Evolutionary conservation across 2,113 vertebrate species (phyloP), one percentile per base, ranked within the genome.

Genomic region (Neolamprologus sp.): DNA sequence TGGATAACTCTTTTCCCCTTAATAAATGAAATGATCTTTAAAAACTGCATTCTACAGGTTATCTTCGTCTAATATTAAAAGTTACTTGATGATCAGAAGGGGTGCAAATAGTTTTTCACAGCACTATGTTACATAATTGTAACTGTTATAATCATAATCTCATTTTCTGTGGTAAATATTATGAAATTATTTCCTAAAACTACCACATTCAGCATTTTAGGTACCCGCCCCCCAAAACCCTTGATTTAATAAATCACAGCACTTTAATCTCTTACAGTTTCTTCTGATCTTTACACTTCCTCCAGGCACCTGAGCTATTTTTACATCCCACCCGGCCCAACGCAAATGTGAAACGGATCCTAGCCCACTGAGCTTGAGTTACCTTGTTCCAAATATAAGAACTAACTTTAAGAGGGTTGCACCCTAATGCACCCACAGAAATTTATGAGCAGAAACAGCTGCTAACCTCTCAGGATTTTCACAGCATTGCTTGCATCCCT

Each of bases 351-450:
- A 87, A 89, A 83, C 37, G 26, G 84, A 95, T 95, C 89, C 81
- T 35, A 37, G 84, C 82, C 82, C 73, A 19, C 80, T 35, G 82
- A 91, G 93, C 93, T 96, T 95, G 49, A 86, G 93, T 97, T 97
- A 95, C 96, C 82, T 91, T 35, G 86, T 92, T 95, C 95, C 94
- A 96, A 96, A 96, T 96, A 96, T 95, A 96, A 89, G 84, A 21
- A 35, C 45, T 42, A 19, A 88, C 86, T 94, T 93, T 57, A 87
- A 90, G 92, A 89, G 82, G 87, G 90, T 75, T 82, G 86, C 80
- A 58, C 80, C 86, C 81, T 47, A 60, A 65, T 84, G 82, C 60
- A 79, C 63, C 80, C 17, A 3, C 51, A 23, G 42, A 89, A 85
- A 84, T 95, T 94, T 91, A 95, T 75, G 88, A 89, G 71, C 90